Base-by-base conservation (phyloP, 2,888 invertebrate genomes). In the Meteorus colon region DNA sequence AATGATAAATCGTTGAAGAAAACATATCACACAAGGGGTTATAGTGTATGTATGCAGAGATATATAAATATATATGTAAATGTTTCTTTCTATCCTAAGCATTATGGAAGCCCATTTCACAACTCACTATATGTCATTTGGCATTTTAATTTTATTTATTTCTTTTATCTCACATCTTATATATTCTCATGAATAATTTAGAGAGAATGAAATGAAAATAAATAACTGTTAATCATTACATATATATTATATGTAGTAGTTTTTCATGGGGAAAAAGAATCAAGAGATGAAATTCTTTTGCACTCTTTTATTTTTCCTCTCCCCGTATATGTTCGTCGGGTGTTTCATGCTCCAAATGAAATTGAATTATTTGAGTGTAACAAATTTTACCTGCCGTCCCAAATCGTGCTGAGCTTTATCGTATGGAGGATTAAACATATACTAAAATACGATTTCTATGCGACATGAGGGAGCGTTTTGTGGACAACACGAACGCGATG, bases 71-170 rank as follows among this genome's bases (percentile, higher is more conserved):
- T 48, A 48, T 48, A 48, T n/a, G n/a, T 48, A 48, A 48, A 48
- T 55, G 71, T 72, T 74, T 75, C 70, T 72, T 74, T 75, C 73
- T 37, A 77, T 73, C 75, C 75, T 78, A 75, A 78, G 77, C 74
- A 76, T 77, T 59, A 51, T 34, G 37, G 67, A 63, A 70, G 55
- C 66, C 66, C 76, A 69, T 75, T 77, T 65, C 59, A 72, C 77
- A 70, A 70, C 60, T 70, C 55, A 60, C 60, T 41, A 45, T 24
- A 29, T 68, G 29, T n/a, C 29, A 68, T 48, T 68, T 51, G n/a
- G 29, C 4, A 41, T 27, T 48, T 48, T 48, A 27, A 67, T 48
- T 67, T 19, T 19, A 65, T 45, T 67, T 67, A 41, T 29, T 29
- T 16, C 5, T 62, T 62, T 62, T 62, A 16, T 62, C n/a, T 62